These are phyloP conservation scores for Nebria ingens DNA, from an alignment of 1,140 invertebrate species.

Conservation along the genomic window DNA sequence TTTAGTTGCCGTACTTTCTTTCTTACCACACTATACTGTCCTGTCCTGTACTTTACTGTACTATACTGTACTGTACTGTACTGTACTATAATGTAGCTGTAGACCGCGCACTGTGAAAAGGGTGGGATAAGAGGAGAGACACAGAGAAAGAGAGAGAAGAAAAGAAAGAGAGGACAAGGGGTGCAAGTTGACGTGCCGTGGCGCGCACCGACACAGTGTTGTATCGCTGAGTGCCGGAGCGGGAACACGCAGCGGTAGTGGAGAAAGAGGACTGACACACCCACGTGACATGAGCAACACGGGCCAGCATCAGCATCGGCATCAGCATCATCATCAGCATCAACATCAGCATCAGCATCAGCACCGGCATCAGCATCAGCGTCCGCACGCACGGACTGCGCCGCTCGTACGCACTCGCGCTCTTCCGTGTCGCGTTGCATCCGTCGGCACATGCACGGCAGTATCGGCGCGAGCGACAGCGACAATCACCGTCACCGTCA, in stretches of 20 bases:
- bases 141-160: neutral
- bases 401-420: neutral
- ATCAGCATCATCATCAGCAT: neutral
- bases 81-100: neutral
- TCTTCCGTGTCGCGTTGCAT: neutral
- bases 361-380: neutral
- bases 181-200: neutral
- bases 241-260: neutral
- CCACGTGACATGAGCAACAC: constrained; percentile 7
- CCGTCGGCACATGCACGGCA: neutral
- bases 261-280: neutral
- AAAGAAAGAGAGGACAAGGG: neutral
- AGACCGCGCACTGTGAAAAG: neutral
- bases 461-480: constrained; percentile 12
- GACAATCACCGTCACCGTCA: neutral
- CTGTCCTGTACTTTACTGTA: neutral
- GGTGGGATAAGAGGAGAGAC: neutral
- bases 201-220: neutral
- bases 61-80: neutral
- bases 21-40: neutral
- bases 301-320: neutral
- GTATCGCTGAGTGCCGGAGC: neutral
- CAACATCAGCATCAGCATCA: neutral
- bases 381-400: neutral
- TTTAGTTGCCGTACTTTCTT: neutral